Base-by-base conservation (phyloP, 2,888 invertebrate genomes). In the Panzeria rudis region DNA sequence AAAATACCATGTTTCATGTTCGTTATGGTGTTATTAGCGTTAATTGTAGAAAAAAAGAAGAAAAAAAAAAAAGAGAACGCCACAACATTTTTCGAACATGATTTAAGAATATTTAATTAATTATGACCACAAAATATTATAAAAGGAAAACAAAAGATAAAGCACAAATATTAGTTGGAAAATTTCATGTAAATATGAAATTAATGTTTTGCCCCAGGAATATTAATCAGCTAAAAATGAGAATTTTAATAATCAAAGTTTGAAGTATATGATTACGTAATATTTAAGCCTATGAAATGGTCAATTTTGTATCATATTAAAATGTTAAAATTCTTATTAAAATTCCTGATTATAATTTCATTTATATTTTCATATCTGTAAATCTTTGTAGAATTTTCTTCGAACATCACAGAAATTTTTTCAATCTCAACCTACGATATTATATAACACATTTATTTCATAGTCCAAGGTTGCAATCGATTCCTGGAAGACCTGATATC, bases 91-190 rank as follows among this genome's bases (percentile, higher is more conserved):
- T 7, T 54, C 9, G 6, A 29, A n/a, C n/a, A 75, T 64, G 64
- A 76, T 76, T 76, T 64, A 29, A 64, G 75, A 76, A 66, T 66
- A 66, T 76, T 66, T 66, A 66, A 66, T 76, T 54, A 54, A 54
- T 64, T 62, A 17, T 41, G 29, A 17, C 41, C 13, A 38, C 20
- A 54, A 52, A n/a, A 38, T 68, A 8, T 35, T 25, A 4, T 7
- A 47, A 9, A n/a, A n/a, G n/a, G n/a, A 62, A 38, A 38, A 25
- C 8, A 4, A 15, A 15, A 54, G 25, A 29, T 54, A 25, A 35
- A 25, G 17, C 1, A 47, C 23, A 64, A 75, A 62, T 41, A 41
- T 62, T 52, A 52, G 1, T 73, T 52, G 52, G 38, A 64, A 75
- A 64, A 29, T 4, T 56, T 54, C 64, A 41, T 75, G 62, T 75